These are phyloP conservation scores for Mallateleia sp. DNA, from an alignment of 2,888 invertebrate species.

Conservation along the genomic window DNA sequence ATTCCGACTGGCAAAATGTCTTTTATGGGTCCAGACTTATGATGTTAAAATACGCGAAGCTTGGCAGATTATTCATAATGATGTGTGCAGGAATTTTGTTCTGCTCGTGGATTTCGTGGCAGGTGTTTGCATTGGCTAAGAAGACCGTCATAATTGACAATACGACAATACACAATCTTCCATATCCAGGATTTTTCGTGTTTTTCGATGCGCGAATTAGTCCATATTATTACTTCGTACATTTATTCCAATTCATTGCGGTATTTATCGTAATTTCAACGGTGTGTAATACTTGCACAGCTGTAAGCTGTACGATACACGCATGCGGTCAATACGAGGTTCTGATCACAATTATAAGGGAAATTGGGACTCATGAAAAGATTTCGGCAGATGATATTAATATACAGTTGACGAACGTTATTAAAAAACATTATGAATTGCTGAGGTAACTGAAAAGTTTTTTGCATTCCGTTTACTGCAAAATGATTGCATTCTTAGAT, in stretches of 20 bases:
- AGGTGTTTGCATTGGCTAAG: constrained; percentile 6
- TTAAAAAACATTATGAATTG: constrained; percentile 37
- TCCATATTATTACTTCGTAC: constrained; percentile 12
- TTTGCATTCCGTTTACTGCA: no score
- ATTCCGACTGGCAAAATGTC: constrained; percentile 30
- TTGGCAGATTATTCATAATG: constrained; percentile 8
- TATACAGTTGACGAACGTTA: constrained; percentile 16
- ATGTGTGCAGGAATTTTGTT: neutral
- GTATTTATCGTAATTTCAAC: constrained; percentile 10
- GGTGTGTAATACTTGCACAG: constrained; percentile 39
- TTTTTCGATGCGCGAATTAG: constrained; percentile 11
- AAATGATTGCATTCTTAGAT: no score
- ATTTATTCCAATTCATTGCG: neutral
- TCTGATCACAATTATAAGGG: neutral
- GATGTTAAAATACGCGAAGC: constrained; percentile 37
- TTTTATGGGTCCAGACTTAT: constrained; percentile 3
- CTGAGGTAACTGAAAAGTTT: constrained; percentile 44
- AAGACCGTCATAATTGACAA: neutral
- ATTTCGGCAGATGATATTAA: neutral
- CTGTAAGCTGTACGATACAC: constrained; percentile 32
- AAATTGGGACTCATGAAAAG: neutral
- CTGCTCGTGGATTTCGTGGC: constrained; percentile 22
- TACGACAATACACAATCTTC: neutral
- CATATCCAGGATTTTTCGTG: constrained; percentile 2
- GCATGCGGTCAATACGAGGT: constrained; percentile 39